Conservation (phyloP, 2,797 vertebrate genomes). For the Hyperoplus lanceolatus region DNA sequence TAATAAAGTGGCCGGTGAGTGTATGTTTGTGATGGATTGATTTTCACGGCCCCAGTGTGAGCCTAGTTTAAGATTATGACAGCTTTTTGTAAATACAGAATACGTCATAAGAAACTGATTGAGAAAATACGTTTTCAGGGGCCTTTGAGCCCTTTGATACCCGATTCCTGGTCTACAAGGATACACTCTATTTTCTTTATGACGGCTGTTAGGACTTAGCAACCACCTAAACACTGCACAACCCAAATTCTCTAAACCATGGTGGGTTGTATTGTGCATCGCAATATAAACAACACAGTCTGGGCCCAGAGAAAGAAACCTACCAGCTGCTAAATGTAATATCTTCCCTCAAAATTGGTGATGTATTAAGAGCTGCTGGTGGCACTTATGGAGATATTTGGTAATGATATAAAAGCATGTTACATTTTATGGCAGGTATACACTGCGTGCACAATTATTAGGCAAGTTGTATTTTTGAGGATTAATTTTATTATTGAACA, state of each 20-base stretch:
- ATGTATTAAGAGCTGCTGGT: constrained; percentile 41
- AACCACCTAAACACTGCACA: not conserved
- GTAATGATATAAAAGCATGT: constrained; percentile 51
- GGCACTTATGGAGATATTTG: constrained; percentile 57
- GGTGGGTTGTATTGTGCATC: not conserved
- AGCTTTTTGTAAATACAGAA: no score
- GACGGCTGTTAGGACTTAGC: not conserved
- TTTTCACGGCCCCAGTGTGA: constrained; percentile 56
- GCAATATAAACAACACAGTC: constrained; percentile 4
- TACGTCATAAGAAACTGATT: not conserved
- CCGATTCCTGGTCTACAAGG: not conserved
- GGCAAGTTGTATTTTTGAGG: no score
- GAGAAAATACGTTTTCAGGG: not conserved
- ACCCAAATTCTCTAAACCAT: not conserved
- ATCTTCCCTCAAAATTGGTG: constrained; percentile 25
- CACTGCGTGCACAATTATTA: no score
- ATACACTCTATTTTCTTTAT: not conserved
- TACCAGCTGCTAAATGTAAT: constrained; percentile 25
- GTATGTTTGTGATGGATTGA: constrained; percentile 70
- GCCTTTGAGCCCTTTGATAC: not conserved
- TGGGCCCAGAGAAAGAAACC: constrained; percentile 15
- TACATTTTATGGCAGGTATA: constrained; percentile 43
- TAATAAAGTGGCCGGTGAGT: no score
- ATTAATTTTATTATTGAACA: no score
- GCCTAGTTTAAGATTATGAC: not conserved